Base-by-base conservation (phyloP, 2,888 invertebrate species). In the Cetonia aurata region DNA sequence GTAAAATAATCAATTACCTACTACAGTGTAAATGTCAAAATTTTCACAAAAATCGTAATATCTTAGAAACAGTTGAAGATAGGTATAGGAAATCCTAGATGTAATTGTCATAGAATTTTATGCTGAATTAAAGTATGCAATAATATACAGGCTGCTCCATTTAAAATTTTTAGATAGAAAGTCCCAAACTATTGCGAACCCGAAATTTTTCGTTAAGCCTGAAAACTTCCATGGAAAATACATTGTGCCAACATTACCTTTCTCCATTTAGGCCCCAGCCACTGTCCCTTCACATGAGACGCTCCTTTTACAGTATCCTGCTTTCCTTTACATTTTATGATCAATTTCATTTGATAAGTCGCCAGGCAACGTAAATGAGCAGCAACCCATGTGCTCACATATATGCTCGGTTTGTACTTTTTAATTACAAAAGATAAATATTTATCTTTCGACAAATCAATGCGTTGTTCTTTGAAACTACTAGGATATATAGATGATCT, bases 381-480 rank as follows among this genome's bases (percentile, higher is more conserved):
- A 42, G 85, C 82, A 76, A 82, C 83, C 85, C 85, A 85, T 78
- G 88, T 88, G 66, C 86, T 85, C 65, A 87, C 84, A 75, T 82
- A 79, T 72, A 90, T 87, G n/a, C 84, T 80, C 4, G 89, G 89
- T 75, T 85, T 86, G 33, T 85, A 79, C 56, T 82, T 77, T 71
- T 88, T 86, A 60, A 90, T 77, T 17, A 89, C 78, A 69, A 81
- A 76, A 12, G 76, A 73, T 17, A 82, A 74, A 19, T 86, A 76
- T n/a, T 86, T 86, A 75, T 84, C 83, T 9, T 78, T 71, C 3
- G 79, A 44, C 9, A 89, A 78, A 75, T 86, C 78, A 50, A 89
- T 81, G 8, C 78, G 75, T 81, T 90, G 89, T 15, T 77, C 48
- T 80, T 89, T 89, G 12, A 70, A 75, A 75, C 87, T 87, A 6